Evolutionary conservation across 2,888 invertebrate species (phyloP).

Genomic region (Ypsolopha sequella): DNA sequence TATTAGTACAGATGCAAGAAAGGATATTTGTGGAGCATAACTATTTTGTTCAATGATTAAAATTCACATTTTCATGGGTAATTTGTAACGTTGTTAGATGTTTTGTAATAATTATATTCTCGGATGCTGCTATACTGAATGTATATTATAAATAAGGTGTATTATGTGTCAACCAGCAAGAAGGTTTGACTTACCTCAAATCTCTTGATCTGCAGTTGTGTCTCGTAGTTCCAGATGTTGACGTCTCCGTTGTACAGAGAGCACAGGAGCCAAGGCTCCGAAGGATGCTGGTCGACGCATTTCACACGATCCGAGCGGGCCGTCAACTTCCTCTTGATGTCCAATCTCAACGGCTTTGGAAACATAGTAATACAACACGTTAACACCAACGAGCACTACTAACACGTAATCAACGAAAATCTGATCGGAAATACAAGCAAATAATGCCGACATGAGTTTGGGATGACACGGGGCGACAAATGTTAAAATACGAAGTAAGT

Average conservation of each 20-base stretch:
- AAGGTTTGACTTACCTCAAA: constrained; percentile 75
- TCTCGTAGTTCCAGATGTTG: constrained; percentile 99
- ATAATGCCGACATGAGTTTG: constrained; percentile 33
- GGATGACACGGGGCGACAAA: constrained; percentile 33
- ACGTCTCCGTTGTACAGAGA: constrained; percentile 99
- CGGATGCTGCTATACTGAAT: too few species aligned
- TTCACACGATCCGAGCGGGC: constrained; percentile 99
- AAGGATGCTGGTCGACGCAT: constrained; percentile 96
- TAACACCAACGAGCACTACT: constrained; percentile 10
- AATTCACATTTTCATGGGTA: too few species aligned
- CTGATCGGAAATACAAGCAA: background rate
- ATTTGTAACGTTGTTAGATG: too few species aligned
- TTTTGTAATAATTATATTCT: too few species aligned
- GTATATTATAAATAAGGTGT: too few species aligned
- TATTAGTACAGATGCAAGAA: too few species aligned
- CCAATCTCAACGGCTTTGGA: constrained; percentile 90
- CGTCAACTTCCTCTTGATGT: constrained; percentile 97
- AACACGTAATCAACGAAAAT: background rate
- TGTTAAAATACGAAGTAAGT: background rate
- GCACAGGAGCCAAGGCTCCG: constrained; percentile 99
- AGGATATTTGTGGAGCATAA: too few species aligned
- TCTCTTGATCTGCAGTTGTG: constrained; percentile 86
- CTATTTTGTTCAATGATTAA: too few species aligned
- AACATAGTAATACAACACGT: constrained; percentile 30
- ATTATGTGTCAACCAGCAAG: too few species aligned